Evolutionary conservation across 2,888 invertebrate species (phyloP), one percentile per base, ranked within the genome.

Genomic region (Notodonta dromedarius): DNA sequence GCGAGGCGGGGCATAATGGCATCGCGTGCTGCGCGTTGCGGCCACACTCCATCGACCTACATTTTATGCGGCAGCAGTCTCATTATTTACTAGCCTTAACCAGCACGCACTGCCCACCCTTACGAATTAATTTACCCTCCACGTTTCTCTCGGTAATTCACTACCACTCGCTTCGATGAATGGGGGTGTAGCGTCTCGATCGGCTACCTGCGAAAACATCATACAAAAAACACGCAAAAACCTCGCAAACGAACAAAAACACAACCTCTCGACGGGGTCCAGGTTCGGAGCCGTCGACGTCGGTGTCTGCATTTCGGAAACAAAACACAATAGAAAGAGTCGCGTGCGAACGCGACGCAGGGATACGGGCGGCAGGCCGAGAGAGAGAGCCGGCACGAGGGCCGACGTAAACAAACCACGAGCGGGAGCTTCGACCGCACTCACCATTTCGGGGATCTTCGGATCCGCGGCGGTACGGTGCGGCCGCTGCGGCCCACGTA

Each of bases 301-400:
- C 42, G 89, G 89, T 92, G 88, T 89, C 91, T 92, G 88, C 89
- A 91, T 92, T 93, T 91, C 70, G 90, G 92, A 91, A 93, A 93
- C 92, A 93, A 93, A 93, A 93, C 93, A 91, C 87, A 92, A 92
- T 91, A 91, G 90, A 91, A 89, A 88, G 86, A 89, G 85, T 85
- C 89, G 88, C 88, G 91, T 85, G 89, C 82, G 88, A 92, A 85
- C 83, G 91, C 86, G 91, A 92, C 79, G 76, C 80, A 85, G 84
- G 87, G 89, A 91, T 91, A 87, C 77, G 81, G 92, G 89, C 93
- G 91, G 93, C 93, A 93, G 93, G 92, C 88, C 79, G 90, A 83
- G 84, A 89, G 91, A 91, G 84, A 85, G 88, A 90, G 89, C 80
- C 79, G 84, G 86, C 90, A 86, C 79, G 79, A 90, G 86, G 85